A percentile compares a stretch with the other conserved stretches of the same genome.
phyloP scores from a whole-genome alignment of 2,113 vertebrate genomes.

The Sphyrna mokarran region DNA sequence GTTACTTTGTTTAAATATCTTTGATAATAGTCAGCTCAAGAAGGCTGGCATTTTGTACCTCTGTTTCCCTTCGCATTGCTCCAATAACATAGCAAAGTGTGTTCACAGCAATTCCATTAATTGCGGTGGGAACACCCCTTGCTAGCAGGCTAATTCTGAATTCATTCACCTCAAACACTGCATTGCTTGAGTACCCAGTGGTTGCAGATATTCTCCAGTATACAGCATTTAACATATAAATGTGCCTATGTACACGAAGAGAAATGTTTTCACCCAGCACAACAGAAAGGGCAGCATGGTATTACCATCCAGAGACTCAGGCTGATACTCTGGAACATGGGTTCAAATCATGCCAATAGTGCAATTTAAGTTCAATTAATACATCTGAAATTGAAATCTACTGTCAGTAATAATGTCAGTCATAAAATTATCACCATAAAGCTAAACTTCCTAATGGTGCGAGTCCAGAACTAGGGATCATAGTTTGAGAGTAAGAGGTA shows the following conservation, averaged over 20 bases:
- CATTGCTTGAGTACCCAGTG: neutral
- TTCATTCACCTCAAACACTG: neutral
- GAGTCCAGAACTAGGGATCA: too few relatives aligned
- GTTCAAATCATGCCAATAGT: too few relatives aligned
- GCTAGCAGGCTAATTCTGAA: neutral
- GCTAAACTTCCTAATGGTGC: too few relatives aligned
- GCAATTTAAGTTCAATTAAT: too few relatives aligned
- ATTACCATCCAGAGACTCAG: too few relatives aligned
- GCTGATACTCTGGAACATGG: too few relatives aligned
- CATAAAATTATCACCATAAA: too few relatives aligned
- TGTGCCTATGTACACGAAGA: neutral
- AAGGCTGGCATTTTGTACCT: neutral
- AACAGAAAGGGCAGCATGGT: too few relatives aligned
- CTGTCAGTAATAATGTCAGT: too few relatives aligned
- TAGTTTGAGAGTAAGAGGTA: too few relatives aligned
- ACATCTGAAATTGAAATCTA: too few relatives aligned
- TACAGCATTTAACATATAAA: neutral
- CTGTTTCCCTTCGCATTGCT: neutral
- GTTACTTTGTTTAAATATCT: neutral
- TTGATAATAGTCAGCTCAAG: neutral
- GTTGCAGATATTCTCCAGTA: neutral
- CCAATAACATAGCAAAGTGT: neutral
- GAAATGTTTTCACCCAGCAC: neutral
- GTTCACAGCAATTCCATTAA: neutral
- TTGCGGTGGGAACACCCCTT: neutral